Percentiles rank a stretch among this genome's conserved stretches.
These are phyloP conservation scores for Papilio polyxenes DNA, from an alignment of 1,140 invertebrate genomes.

Conservation along the genomic window DNA sequence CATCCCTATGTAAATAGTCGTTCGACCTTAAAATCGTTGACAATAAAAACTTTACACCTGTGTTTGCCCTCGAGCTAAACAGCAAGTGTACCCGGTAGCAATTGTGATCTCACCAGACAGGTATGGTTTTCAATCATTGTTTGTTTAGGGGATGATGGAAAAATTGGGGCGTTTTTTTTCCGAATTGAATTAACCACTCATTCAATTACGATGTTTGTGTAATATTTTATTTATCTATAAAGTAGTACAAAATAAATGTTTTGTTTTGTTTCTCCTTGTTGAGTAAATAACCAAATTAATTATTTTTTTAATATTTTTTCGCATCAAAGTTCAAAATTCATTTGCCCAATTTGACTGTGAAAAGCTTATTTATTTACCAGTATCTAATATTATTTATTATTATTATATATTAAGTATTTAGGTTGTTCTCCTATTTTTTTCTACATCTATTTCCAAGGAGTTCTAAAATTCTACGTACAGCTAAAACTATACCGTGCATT, in stretches of 20 bases:
- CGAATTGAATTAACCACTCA: not conserved
- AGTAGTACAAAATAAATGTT: not conserved
- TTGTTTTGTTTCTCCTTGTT: no score
- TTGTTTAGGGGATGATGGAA: conserved; percentile 33
- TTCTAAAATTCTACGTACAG: no score
- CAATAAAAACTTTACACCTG: conserved; percentile 59
- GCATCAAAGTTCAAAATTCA: no score
- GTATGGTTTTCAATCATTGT: conserved; percentile 49
- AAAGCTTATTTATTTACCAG: no score
- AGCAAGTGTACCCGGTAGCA: conserved; percentile 46
- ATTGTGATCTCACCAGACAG: conserved; percentile 42
- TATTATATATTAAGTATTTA: no score
- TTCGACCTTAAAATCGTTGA: conserved; percentile 38
- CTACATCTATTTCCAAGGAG: no score
- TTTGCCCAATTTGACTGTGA: no score
- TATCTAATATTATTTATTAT: no score
- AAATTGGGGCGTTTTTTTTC: not conserved
- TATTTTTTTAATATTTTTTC: no score
- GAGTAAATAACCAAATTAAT: no score
- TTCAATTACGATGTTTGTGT: not conserved
- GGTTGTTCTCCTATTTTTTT: no score
- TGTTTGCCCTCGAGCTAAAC: conserved; percentile 66
- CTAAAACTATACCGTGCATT: no score
- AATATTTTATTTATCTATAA: not conserved
- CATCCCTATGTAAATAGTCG: conserved; percentile 18